Percentiles rank a stretch among this genome's conserved stretches.
phyloP scores from a whole-genome alignment of 2,888 invertebrate genomes.

The Cephalotes varians region DNA sequence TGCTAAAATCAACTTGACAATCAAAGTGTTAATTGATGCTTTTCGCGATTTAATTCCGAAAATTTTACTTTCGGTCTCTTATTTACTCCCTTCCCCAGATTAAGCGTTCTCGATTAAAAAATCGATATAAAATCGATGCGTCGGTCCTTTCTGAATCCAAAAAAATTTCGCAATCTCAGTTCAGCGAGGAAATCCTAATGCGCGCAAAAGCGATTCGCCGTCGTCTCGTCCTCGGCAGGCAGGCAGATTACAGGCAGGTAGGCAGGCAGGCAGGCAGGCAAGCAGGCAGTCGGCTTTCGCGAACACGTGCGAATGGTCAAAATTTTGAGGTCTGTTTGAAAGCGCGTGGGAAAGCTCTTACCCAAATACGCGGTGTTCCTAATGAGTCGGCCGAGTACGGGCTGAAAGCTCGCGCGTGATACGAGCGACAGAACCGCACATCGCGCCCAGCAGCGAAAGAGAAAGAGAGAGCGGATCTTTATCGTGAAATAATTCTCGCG shows the following conservation, averaged over 20 bases:
- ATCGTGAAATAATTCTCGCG: conserved; percentile 63
- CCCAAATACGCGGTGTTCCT: conserved; percentile 75
- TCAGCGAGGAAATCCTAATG: conserved; percentile 1
- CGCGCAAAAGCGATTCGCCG: conserved; percentile 64
- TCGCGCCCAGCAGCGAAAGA: conserved; percentile 16
- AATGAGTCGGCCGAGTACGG: conserved; percentile 74
- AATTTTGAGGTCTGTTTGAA: conserved; percentile 73
- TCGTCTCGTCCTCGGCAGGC: conserved; percentile 43
- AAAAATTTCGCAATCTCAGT: conserved; percentile 1
- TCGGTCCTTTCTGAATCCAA: background rate
- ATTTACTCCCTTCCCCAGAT: background rate
- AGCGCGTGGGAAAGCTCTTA: conserved; percentile 70
- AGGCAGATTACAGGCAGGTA: background rate
- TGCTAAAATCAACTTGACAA: too few species aligned
- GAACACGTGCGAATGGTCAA: conserved; percentile 73
- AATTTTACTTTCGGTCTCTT: background rate
- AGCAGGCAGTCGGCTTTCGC: conserved; percentile 55
- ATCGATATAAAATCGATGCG: background rate
- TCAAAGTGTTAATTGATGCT: background rate
- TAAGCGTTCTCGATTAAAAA: background rate
- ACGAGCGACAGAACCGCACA: conserved; percentile 50
- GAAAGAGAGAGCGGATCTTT: conserved; percentile 53
- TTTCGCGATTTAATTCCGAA: background rate
- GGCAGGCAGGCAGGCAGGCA: conserved; percentile 56
- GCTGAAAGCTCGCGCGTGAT: conserved; percentile 47